A percentile compares a stretch with the other conserved stretches of the same genome.
Conservation (phyloP, 2,797 vertebrate species). For the Rhynchonycteris naso region DNA sequence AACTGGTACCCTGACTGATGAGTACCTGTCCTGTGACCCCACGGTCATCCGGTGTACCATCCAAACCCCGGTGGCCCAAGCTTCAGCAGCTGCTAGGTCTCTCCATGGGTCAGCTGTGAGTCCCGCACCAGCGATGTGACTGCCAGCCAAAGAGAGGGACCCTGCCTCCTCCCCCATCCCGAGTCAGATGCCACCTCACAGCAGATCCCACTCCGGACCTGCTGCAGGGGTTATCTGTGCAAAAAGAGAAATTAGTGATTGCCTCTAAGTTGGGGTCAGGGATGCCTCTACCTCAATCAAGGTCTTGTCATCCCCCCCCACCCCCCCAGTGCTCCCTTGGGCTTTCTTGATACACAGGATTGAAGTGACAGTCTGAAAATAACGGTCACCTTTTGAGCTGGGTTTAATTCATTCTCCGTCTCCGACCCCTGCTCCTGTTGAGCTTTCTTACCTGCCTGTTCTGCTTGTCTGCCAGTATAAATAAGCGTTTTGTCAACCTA, state of each 20-base stretch:
- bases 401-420: not conserved
- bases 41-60: not conserved
- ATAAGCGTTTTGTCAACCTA: constrained; percentile 58
- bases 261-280: not conserved
- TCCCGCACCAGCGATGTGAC: not conserved
- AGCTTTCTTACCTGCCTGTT: constrained; percentile 11
- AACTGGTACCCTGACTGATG: not conserved
- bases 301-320: no score
- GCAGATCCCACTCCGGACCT: not conserved
- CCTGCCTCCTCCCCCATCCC: not conserved
- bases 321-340: no score
- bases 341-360: not conserved
- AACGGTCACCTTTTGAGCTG: not conserved
- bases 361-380: not conserved
- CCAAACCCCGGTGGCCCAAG: not conserved
- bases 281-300: not conserved
- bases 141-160: not conserved
- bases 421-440: constrained; percentile 31
- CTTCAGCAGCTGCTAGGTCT: not conserved
- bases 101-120: not conserved
- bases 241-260: not conserved
- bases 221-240: not conserved
- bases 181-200: not conserved
- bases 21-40: constrained; percentile 1
- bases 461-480: constrained; percentile 55